Evolutionary conservation across 2,888 invertebrate genomes (phyloP).

Genomic region (Orchesella flavescens): DNA sequence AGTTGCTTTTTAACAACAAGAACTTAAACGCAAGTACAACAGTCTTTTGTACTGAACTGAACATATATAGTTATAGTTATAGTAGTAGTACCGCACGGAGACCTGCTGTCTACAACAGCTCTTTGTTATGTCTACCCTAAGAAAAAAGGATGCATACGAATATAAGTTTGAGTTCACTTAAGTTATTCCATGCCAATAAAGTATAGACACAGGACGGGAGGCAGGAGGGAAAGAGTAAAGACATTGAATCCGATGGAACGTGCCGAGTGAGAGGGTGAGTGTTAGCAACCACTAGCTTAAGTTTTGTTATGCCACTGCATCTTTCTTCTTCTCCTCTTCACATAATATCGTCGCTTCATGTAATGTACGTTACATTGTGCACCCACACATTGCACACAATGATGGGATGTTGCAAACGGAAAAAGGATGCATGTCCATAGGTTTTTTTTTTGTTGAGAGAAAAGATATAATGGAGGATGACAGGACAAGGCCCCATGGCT

Average conservation of each 20-base stretch:
- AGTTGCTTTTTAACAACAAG: no score
- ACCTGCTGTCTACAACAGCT: background rate
- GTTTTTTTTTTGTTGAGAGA: slow-evolving; percentile 38
- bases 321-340: background rate
- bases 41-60: no score
- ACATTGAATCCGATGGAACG: slow-evolving; percentile 53
- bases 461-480: slow-evolving; percentile 58
- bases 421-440: slow-evolving; percentile 46
- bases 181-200: slow-evolving; percentile 21
- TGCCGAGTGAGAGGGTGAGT: slow-evolving; percentile 43
- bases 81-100: background rate
- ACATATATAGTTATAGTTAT: background rate
- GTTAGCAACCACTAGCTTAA: slow-evolving; percentile 29
- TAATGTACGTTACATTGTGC: background rate
- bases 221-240: slow-evolving; percentile 26
- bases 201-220: slow-evolving; percentile 7
- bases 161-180: background rate
- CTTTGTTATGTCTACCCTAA: background rate
- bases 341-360: background rate
- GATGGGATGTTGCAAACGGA: slow-evolving; percentile 25
- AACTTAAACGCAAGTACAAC: no score
- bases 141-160: background rate
- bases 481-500: slow-evolving; percentile 58
- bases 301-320: slow-evolving; percentile 12
- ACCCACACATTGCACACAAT: background rate